phyloP scores from a whole-genome alignment of 2,797 vertebrate genomes.

The Danio aesculapii region DNA sequence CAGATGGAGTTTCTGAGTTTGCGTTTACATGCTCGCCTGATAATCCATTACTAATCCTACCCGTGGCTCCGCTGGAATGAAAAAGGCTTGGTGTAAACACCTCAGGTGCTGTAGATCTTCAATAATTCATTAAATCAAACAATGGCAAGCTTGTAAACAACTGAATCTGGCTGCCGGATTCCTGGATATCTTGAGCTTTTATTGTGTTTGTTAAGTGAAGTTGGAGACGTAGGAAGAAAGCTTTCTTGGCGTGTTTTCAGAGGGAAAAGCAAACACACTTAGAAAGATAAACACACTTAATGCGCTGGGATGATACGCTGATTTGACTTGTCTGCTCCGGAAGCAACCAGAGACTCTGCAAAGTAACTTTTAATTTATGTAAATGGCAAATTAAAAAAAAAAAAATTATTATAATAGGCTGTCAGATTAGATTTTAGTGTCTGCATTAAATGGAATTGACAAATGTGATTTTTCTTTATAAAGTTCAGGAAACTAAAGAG shows the following conservation, averaged over 20 bases:
- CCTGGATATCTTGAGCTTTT: neutral
- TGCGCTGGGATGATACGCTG: neutral
- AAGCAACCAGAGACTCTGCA: neutral
- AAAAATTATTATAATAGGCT: neutral
- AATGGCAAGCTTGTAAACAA: slow-evolving; percentile 3
- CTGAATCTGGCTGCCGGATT: neutral
- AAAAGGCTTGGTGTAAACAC: neutral
- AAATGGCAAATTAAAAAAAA: neutral
- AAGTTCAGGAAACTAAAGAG: too few species aligned
- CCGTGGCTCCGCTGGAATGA: too few species aligned
- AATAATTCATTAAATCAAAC: neutral
- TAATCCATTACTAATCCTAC: slow-evolving; percentile 2
- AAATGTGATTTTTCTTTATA: too few species aligned
- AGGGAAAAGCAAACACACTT: neutral
- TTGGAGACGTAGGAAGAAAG: slow-evolving; percentile 8
- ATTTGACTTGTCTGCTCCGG: neutral
- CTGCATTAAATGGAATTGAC: too few species aligned
- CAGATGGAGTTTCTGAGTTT: neutral
- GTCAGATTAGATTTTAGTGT: too few species aligned
- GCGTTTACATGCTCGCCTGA: neutral
- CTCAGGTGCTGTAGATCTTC: neutral
- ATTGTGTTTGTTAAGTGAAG: slow-evolving; percentile 21
- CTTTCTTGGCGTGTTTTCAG: slow-evolving; percentile 17
- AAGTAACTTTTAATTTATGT: neutral
- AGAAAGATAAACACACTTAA: slow-evolving; percentile 4